phyloP scores from a whole-genome alignment of 1,140 invertebrate genomes.

The Whitmania pigra region DNA sequence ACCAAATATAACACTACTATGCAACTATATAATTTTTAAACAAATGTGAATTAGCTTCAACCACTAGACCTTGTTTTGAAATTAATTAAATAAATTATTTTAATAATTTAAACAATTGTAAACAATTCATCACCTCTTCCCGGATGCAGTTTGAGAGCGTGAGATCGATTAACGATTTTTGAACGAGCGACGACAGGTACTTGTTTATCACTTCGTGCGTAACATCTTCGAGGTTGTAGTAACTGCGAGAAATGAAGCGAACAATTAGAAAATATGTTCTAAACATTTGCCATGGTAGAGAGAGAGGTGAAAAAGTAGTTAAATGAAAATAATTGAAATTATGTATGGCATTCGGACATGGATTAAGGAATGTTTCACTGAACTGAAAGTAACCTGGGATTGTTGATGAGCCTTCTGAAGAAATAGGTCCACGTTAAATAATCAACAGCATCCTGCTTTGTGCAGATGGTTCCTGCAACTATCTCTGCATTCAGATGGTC shows the following conservation, averaged over 20 bases:
- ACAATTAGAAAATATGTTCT: too few relatives aligned
- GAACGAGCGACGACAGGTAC: slow-evolving; percentile 55
- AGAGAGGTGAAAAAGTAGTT: too few relatives aligned
- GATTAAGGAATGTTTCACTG: too few relatives aligned
- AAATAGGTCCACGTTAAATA: slow-evolving; percentile 98
- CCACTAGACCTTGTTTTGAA: slow-evolving; percentile 28
- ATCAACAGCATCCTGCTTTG: slow-evolving; percentile 84
- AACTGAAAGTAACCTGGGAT: slow-evolving; percentile 53
- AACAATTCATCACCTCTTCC: too few relatives aligned
- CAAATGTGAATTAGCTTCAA: too few relatives aligned
- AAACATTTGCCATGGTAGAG: too few relatives aligned
- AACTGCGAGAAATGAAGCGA: slow-evolving; percentile 37
- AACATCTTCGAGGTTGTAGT: slow-evolving; percentile 69
- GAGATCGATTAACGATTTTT: slow-evolving; percentile 60
- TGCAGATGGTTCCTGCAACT: slow-evolving; percentile 75
- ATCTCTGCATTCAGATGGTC: slow-evolving; percentile 98
- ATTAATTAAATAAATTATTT: too few relatives aligned
- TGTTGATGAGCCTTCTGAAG: slow-evolving; percentile 78
- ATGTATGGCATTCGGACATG: too few relatives aligned
- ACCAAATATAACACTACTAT: not conserved
- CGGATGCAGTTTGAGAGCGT: slow-evolving; percentile 62
- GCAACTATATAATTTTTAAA: too few relatives aligned
- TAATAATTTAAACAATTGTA: too few relatives aligned
- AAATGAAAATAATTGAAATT: too few relatives aligned
- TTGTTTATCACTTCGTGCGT: slow-evolving; percentile 58